Evolutionary conservation across 1,140 invertebrate genomes (phyloP).

Genomic region (Zophobas atratus): DNA sequence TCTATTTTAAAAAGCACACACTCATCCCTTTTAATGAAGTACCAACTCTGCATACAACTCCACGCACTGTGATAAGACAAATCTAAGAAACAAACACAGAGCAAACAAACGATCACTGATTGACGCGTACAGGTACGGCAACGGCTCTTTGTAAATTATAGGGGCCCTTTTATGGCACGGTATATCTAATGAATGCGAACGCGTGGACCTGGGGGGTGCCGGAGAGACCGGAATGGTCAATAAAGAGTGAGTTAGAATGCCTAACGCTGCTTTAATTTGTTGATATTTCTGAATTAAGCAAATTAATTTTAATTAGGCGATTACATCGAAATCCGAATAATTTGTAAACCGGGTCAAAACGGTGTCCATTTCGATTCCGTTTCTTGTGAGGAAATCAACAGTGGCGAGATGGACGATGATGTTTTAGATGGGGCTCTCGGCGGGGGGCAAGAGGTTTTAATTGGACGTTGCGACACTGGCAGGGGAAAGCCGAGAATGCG

Average conservation of each 20-base stretch:
- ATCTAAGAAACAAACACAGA: constrained; percentile 18
- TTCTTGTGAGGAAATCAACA: neutral
- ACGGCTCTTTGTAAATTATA: constrained; percentile 35
- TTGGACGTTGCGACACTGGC: too few species aligned
- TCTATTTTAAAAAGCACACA: constrained; percentile 45
- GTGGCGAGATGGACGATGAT: neutral
- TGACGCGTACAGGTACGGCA: constrained; percentile 8
- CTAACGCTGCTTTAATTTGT: constrained; percentile 22
- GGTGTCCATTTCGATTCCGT: constrained; percentile 4
- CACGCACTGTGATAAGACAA: constrained; percentile 11
- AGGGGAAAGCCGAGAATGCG: too few species aligned
- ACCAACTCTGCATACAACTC: constrained; percentile 2
- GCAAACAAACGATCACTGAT: constrained; percentile 19
- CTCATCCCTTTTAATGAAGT: constrained; percentile 48
- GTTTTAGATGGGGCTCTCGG: too few species aligned
- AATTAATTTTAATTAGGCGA: constrained; percentile 25
- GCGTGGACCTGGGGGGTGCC: neutral
- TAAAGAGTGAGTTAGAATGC: constrained; percentile 16
- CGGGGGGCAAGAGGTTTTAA: too few species aligned
- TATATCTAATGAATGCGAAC: neutral
- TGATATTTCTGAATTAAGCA: constrained; percentile 25
- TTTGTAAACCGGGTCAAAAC: constrained; percentile 34
- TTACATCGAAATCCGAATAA: constrained; percentile 21
- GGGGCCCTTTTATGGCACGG: constrained; percentile 10
- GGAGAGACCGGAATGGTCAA: neutral